Base-by-base conservation (phyloP, 2,888 invertebrate genomes). In the Hydrotaea diabolus region DNA sequence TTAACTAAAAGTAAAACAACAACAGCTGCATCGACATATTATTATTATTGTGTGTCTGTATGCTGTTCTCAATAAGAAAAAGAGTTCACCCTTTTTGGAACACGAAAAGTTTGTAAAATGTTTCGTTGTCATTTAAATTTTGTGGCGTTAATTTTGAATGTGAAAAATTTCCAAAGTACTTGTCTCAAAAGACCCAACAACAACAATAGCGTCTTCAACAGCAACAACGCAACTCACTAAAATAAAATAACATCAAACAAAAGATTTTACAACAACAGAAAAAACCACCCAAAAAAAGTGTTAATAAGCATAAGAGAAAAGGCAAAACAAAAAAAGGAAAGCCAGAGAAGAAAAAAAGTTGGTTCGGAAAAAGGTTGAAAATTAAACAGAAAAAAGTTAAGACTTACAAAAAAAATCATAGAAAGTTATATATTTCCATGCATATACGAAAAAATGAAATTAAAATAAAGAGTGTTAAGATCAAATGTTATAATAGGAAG, bases 71-170 rank as follows among this genome's bases (percentile, higher is more conserved):
- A 19, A 79, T 55, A 76, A 73, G 1, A 77, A 31, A 7, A 49
- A 66, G n/a, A 66, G 55, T 76, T 72, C 15, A 21, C 17, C 7
- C 39, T 43, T 39, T 69, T 21, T 46, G 17, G 43, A 39, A 74
- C 36, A 81, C 62, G 23, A 72, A 77, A 82, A 84, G 21, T 74
- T 80, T 75, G 76, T 86, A 88, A 88, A 88, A 88, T 88, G 88
- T 87, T 87, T 87, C 87, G 88, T 85, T 86, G 87, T 86, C 87
- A 87, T 85, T 71, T 85, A 79, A 87, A 86, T 87, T 86, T 88
- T 80, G 86, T 88, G 78, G 86, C 85, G 85, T 87, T 89, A 86
- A 88, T 88, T 86, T 87, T 89, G 75, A 88, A 88, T 86, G 88
- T 88, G 21, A 89, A 88, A 87, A 86, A 87, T 87, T 82, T 86